Percentiles rank a stretch among this genome's conserved stretches.
phyloP scores from a whole-genome alignment of 1,140 invertebrate genomes.

The Zaprionus davidi region DNA sequence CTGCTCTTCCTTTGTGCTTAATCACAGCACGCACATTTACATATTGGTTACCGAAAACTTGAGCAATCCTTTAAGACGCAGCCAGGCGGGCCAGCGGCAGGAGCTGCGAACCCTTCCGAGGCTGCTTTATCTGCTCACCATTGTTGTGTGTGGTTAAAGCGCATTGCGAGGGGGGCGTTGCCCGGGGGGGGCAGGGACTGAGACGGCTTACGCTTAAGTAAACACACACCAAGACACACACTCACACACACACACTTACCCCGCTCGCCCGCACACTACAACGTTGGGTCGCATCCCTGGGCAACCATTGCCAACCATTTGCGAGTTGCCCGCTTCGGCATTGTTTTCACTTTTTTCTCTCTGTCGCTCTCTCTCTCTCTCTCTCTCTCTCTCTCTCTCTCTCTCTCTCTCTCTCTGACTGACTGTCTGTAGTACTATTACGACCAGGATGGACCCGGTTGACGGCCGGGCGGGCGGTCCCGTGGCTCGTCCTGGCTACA shows the following conservation, averaged over 20 bases:
- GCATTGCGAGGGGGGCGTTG: conserved; percentile 39
- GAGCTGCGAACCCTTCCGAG: conserved; percentile 56
- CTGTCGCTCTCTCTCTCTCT: conserved; percentile 1
- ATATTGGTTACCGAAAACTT: conserved; percentile 82
- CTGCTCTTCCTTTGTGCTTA: conserved; percentile 66
- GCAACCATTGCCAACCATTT: conserved; percentile 68
- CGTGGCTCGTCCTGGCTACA: conserved; percentile 54
- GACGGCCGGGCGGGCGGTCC: conserved; percentile 41
- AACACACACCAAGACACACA: conserved; percentile 70
- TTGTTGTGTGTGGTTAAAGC: conserved; percentile 69
- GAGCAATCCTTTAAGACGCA: conserved; percentile 78
- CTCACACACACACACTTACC: conserved; percentile 48
- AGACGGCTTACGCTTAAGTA: conserved; percentile 73
- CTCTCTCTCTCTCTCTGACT: conserved; percentile 34
- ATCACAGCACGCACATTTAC: conserved; percentile 83
- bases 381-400: conserved; percentile 10
- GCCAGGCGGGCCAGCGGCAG: conserved; percentile 10
- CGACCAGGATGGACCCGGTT: too few species aligned
- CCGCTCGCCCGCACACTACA: conserved; percentile 9
- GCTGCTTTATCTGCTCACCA: conserved; percentile 62
- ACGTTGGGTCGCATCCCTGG: conserved; percentile 57
- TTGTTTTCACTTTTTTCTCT: conserved; percentile 74
- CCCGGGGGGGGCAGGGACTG: neutral
- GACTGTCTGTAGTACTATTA: conserved; percentile 35
- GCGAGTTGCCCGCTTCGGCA: conserved; percentile 51